These are phyloP conservation scores for Martes martes DNA, from an alignment of 2,113 vertebrate species.

Conservation along the genomic window DNA sequence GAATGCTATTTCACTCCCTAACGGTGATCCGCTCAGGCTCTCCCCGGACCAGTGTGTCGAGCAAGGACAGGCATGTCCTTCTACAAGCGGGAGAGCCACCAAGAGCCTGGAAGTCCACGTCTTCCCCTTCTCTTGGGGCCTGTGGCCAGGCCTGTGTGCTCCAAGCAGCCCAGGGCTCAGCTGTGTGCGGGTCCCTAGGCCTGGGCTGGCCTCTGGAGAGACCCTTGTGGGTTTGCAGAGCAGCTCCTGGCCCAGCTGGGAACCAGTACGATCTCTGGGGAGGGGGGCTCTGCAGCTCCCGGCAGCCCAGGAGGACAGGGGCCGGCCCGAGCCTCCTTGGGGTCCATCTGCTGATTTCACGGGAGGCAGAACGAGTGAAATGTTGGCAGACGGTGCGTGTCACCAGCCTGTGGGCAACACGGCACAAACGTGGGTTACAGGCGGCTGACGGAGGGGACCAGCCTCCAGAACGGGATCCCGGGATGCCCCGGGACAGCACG, in stretches of 20 bases:
- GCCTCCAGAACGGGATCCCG: background rate
- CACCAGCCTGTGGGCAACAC: background rate
- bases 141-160: fast-evolving
- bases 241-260: background rate
- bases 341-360: background rate
- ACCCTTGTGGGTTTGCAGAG: background rate
- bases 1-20: background rate
- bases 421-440: fast-evolving
- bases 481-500: fast-evolving
- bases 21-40: background rate
- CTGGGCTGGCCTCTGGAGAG: background rate
- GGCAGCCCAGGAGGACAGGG: background rate
- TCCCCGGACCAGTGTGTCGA: fast-evolving
- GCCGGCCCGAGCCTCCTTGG: fast-evolving
- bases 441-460: fast-evolving
- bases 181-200: fast-evolving
- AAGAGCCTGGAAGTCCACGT: fast-evolving
- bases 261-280: no score
- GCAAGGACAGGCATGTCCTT: no score
- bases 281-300: fast-evolving
- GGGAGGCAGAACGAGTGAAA: fast-evolving
- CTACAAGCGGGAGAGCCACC: fast-evolving
- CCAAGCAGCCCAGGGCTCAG: background rate
- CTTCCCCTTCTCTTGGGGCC: background rate
- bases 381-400: background rate